Evolutionary conservation across 1,140 invertebrate species (phyloP), one percentile per base, ranked within the genome.

Genomic region (Polyergus mexicanus): DNA sequence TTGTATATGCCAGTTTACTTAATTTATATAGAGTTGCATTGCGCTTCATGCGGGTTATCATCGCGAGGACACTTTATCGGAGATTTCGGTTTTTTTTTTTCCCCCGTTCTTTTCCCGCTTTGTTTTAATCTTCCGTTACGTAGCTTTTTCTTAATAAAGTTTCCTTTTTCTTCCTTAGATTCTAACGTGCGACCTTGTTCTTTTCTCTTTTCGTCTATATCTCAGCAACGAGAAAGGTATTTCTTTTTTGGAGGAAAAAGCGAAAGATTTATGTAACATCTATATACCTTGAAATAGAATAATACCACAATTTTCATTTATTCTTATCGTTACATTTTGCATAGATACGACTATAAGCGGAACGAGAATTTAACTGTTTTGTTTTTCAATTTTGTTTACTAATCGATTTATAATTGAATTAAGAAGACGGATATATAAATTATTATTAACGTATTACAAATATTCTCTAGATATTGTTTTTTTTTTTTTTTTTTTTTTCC

Each of bases 1-100:
- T 41, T 41, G 19, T 16, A 62, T 44, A 47, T 35, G 13, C 69
- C 65, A 38, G 32, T 72, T 83, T 83, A 38, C 68, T 83, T 74
- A 83, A 74, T 72, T 74, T 68, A 13, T 25, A 22, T 2, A 56
- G 54, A 22, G 19, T 38, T 56, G 32, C 16, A 28, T 47, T 71
- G 10, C n/a, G n/a, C n/a, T 28, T n/a, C 44, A 38, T 11, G 22
- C 65, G 19, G 44, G 54, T 69, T 56, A 62, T 38, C 32, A 25
- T 41, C 68, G 54, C 1, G 13, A n/a, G 19, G 11, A 54, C 35
- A 72, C 13, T 72, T 72, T 10, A 1, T 72, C 19, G 54, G 44
- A 25, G 38, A 19, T 74, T n/a, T 58, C 47, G 16, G 16, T 58
- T 58, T 19, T 51, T 11, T 10, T 4, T 28, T 28, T 51, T 35